A percentile compares a stretch with the other conserved stretches of the same genome.
Evolutionary conservation across 2,113 vertebrate genomes (phyloP).

Genomic region (Catharus minimus): DNA sequence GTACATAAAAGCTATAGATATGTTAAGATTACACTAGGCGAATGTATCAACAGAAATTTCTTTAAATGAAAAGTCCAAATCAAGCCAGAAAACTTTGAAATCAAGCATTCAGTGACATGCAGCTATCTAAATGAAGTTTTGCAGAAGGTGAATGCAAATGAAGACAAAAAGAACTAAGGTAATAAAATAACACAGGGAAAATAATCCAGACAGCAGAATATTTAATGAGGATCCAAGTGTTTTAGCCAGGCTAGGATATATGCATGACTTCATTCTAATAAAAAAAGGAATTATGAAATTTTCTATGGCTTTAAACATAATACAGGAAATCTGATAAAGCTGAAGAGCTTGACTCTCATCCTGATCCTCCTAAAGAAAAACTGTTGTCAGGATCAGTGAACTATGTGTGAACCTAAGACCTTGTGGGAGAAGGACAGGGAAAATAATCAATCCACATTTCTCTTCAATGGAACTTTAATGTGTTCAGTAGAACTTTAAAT

Average conservation of each 20-base stretch:
- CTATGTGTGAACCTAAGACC: background rate
- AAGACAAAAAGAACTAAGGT: background rate
- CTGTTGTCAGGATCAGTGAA: background rate
- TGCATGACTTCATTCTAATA: slow-evolving; percentile 12
- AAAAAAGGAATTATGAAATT: background rate
- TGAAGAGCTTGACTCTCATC: background rate
- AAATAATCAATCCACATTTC: background rate
- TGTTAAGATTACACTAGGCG: background rate
- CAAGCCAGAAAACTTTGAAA: background rate
- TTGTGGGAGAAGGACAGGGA: background rate
- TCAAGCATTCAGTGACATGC: background rate
- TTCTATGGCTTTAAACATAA: background rate
- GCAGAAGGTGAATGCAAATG: background rate
- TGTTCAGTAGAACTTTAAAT: slow-evolving; percentile 19
- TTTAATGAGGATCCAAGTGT: slow-evolving; percentile 2
- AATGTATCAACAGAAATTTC: background rate
- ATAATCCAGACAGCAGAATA: background rate
- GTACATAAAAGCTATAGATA: background rate
- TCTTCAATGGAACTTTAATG: slow-evolving; percentile 16
- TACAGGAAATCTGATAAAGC: background rate
- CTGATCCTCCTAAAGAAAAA: background rate
- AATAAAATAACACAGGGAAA: background rate
- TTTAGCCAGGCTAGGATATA: background rate
- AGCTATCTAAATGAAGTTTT: background rate
- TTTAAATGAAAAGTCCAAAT: background rate